A percentile compares a stretch with the other conserved stretches of the same genome.
These are phyloP conservation scores for Gastracanthus pulcherrimus DNA, from an alignment of 2,888 invertebrate genomes.

Conservation along the genomic window DNA sequence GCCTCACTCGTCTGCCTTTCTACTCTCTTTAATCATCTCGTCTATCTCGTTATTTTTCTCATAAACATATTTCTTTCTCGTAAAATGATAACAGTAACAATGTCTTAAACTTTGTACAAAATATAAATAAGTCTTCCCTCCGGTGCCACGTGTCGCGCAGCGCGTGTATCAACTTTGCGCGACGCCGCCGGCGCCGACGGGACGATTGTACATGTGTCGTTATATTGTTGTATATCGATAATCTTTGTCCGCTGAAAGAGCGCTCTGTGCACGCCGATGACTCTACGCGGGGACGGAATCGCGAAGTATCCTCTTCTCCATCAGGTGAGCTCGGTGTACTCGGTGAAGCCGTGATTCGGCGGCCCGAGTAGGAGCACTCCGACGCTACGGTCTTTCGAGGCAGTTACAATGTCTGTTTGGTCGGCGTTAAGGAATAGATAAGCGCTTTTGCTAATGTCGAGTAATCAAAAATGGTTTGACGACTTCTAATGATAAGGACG, in stretches of 20 bases:
- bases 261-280: constrained; percentile 30
- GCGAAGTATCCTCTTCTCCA: constrained; percentile 51
- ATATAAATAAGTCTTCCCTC: constrained; percentile 55
- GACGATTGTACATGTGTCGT: constrained; percentile 7
- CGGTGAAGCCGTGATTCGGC: constrained; percentile 78
- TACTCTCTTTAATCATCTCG: background rate
- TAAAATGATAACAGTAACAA: constrained; percentile 57
- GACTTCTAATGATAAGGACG: no score
- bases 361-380: constrained; percentile 77
- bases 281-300: constrained; percentile 60
- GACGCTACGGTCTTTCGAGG: constrained; percentile 78
- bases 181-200: background rate
- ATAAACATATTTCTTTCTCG: constrained; percentile 45
- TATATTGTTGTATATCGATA: background rate
- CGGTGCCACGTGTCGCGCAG: background rate
- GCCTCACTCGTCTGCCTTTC: background rate
- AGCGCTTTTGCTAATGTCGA: background rate
- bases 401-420: constrained; percentile 76
- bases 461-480: no score
- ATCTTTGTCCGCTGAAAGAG: constrained; percentile 32
- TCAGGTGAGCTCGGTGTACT: constrained; percentile 78
- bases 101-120: constrained; percentile 58
- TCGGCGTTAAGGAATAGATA: constrained; percentile 43
- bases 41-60: constrained; percentile 1
- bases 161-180: background rate